Base-by-base conservation (phyloP, 1,140 invertebrate genomes). In the Nilaparvata lugens region DNA sequence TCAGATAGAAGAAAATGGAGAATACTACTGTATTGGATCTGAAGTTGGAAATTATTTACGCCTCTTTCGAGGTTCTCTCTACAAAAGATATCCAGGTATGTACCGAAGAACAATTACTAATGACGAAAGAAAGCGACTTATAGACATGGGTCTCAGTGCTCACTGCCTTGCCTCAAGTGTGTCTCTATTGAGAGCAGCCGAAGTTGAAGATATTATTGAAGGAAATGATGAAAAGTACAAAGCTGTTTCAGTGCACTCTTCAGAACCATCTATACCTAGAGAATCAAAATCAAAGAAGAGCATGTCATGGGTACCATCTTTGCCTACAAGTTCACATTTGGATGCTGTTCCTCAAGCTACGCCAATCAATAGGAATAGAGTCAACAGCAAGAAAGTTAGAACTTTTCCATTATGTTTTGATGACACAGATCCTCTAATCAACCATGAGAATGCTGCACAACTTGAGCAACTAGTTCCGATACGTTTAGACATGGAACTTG, bases 271-370 rank as follows among this genome's bases (percentile, higher is more conserved):
- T 1, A 81, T 86, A 19, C 86, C 87, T 7, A 80, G 71, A 69
- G 92, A 95, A 73, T 81, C 84, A 52, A 96, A 95, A 75, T 82
- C 85, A 0, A 94, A 95, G 71, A 91, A 95, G 72, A 84, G 87
- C 5, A 87, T 87, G 72, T 85, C 89, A 65, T 97, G 93, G 88
- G 84, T 94, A 9, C 92, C 92, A 0, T 89, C 94, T 18, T 82
- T 98, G 71, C 95, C 96, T 7, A 98, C 96, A 71, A 97, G 93
- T 64, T 98, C 95, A 66, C 97, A 99, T 74, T n/a, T 99, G 63
- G 97, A 99, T 81, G 96, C 97, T 62, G 96, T 99, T 43, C 97
- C 97, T 2, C 97, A 98, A 78, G 95, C 96, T 1, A 99, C 96
- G 2, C 93, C 95, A 40, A 97, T 99, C 40, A 98, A 95, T 74